These are phyloP conservation scores for Etheostoma perlongum DNA, from an alignment of 2,797 vertebrate species.

Conservation along the genomic window DNA sequence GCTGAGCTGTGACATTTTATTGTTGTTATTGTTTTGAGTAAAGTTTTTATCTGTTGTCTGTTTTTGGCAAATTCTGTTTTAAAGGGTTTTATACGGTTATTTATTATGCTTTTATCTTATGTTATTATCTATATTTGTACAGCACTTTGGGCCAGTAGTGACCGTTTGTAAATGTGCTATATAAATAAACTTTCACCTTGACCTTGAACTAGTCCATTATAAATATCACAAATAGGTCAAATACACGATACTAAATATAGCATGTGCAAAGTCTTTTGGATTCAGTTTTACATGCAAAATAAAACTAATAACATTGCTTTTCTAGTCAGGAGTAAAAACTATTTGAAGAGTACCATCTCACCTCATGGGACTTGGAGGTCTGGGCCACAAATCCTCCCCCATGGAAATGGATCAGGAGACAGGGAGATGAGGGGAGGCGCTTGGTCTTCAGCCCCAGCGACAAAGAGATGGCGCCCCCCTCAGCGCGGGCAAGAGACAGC, in stretches of 20 bases:
- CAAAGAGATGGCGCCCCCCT: slow-evolving; percentile 85
- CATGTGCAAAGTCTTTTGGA: neutral
- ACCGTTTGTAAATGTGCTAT: too few species aligned
- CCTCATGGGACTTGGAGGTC: slow-evolving; percentile 95
- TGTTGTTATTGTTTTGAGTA: too few species aligned
- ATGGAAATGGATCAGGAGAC: slow-evolving; percentile 91
- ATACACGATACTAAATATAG: neutral
- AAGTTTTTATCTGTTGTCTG: too few species aligned
- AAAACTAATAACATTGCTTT: neutral
- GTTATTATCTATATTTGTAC: too few species aligned
- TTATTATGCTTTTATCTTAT: too few species aligned
- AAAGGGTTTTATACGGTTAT: too few species aligned
- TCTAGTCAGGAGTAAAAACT: neutral
- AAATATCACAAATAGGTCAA: slow-evolving; percentile 1
- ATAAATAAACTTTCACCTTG: too few species aligned
- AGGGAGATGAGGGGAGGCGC: slow-evolving; percentile 85
- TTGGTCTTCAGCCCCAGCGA: slow-evolving; percentile 86
- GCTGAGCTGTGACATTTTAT: too few species aligned
- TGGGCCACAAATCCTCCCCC: slow-evolving; percentile 96
- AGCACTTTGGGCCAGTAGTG: too few species aligned
- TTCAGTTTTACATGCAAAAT: neutral
- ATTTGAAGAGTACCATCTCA: slow-evolving; percentile 47
- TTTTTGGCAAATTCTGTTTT: too few species aligned
- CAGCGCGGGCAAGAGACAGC: slow-evolving; percentile 83
- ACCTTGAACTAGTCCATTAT: neutral